Evolutionary conservation across 1,140 invertebrate genomes (phyloP).

Genomic region (Bombus huntii): DNA sequence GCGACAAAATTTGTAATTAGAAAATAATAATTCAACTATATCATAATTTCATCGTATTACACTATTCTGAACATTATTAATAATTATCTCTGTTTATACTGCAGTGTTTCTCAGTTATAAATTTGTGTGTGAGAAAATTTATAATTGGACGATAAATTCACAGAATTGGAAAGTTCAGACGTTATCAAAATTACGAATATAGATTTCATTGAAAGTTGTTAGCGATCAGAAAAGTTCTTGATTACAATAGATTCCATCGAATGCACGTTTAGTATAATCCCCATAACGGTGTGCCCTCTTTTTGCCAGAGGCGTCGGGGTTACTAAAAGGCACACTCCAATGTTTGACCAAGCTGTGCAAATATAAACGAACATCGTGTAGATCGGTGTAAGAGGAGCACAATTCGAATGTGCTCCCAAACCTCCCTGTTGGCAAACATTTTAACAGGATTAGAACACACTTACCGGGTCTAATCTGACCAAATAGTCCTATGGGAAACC

Average conservation of each 20-base stretch:
- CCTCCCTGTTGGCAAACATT: constrained; percentile 80
- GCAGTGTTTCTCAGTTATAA: no score
- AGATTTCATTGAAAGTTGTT: neutral
- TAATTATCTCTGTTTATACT: neutral
- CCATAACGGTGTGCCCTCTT: constrained; percentile 69
- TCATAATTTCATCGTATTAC: neutral
- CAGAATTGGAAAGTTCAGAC: neutral
- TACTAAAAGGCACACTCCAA: constrained; percentile 80
- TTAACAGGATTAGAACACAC: constrained; percentile 82
- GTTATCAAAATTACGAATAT: neutral
- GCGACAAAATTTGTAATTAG: neutral
- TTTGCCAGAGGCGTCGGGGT: constrained; percentile 74
- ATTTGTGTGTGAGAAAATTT: no score
- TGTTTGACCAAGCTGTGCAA: constrained; percentile 82
- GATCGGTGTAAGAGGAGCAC: constrained; percentile 68
- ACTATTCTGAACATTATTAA: neutral
- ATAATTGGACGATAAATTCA: neutral
- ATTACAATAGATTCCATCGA: constrained; percentile 22
- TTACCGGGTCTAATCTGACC: constrained; percentile 77
- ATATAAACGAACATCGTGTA: constrained; percentile 78
- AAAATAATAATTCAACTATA: no score
- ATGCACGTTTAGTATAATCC: constrained; percentile 65
- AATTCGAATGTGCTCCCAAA: constrained; percentile 69
- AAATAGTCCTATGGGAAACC: constrained; percentile 77
- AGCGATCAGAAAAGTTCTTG: constrained; percentile 6